phyloP scores from a whole-genome alignment of 2,797 vertebrate species.

The Falco columbarius region DNA sequence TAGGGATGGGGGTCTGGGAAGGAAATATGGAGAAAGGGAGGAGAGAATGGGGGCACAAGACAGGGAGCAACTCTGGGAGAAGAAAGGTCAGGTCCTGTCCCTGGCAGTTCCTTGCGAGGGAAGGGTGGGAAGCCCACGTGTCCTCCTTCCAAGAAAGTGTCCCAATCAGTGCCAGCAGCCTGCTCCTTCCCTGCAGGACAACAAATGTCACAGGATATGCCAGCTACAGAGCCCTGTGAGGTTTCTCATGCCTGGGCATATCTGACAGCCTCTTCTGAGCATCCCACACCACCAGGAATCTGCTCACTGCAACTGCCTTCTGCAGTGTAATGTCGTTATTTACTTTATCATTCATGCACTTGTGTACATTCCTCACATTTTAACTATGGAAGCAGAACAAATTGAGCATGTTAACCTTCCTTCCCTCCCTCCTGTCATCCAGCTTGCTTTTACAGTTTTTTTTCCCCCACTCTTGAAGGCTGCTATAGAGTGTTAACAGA shows the following conservation, averaged over 20 bases:
- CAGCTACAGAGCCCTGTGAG: not conserved
- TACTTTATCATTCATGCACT: not conserved
- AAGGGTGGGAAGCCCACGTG: not conserved
- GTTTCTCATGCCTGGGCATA: not conserved
- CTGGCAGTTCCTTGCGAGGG: not conserved
- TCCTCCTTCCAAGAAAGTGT: not conserved
- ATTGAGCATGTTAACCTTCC: not conserved
- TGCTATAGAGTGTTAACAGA: not conserved
- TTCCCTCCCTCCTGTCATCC: not conserved
- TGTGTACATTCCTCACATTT: not conserved
- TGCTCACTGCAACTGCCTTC: not conserved
- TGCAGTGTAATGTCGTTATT: not conserved
- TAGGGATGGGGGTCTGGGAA: not conserved
- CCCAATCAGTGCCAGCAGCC: not conserved
- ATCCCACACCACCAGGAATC: not conserved
- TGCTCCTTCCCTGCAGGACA: not conserved
- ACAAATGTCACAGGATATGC: not conserved
- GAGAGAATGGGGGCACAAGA: not conserved
- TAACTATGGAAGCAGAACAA: not conserved
- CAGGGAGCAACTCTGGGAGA: not conserved
- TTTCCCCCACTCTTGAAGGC: not conserved
- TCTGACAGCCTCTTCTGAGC: not conserved
- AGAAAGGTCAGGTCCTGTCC: not conserved
- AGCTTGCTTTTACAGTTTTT: not conserved
- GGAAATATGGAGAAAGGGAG: not conserved